Base-by-base conservation (phyloP, 2,113 vertebrate species). In the Nansenia antarctica region DNA sequence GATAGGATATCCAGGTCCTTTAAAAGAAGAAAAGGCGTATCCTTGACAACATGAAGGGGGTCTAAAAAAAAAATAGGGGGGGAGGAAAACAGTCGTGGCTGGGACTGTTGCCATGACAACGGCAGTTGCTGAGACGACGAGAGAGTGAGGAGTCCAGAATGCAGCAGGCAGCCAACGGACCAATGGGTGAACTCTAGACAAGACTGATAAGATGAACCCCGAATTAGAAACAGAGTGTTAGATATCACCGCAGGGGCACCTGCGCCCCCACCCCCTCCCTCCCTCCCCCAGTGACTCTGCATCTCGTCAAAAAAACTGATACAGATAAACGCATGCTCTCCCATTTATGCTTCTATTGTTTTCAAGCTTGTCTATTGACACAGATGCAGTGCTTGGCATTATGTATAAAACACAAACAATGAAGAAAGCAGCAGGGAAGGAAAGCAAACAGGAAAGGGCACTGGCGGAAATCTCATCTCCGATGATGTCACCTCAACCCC, bases 81-180 rank as follows among this genome's bases (percentile, higher is more conserved):
- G 78, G 77, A 65, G 84, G 69, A 68, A 72, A 80, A 75, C 64
- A 45, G 37, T 73, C 70, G 60, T 12, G 18, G 69, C 20, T 22
- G 26, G 24, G 53, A 24, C 26, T 14, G 26, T 86, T 80, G 72
- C 87, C 61, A 68, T 76, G 80, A 72, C 35, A 62, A 81, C 60
- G 20, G 15, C 26, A 60, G 29, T 35, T 30, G 49, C 57, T 45
- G 69, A 60, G 55, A 22, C 2, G 15, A 24, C 8, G 22, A 60
- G 57, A 69, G 20, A n/a, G 3, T 24, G 22, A 54, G 20, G n/a
- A 67, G 62, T 70, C 57, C 72, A 65, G 68, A 76, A 58, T 67
- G 66, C 62, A 72, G 26, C 26, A 39, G 27, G 34, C 26, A 59
- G 67, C 14, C 18, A 35, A 72, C 72, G 57, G 74, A 76, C 53